Conservation (phyloP, 2,888 invertebrate genomes). For the Synanthedon andrenaeformis region DNA sequence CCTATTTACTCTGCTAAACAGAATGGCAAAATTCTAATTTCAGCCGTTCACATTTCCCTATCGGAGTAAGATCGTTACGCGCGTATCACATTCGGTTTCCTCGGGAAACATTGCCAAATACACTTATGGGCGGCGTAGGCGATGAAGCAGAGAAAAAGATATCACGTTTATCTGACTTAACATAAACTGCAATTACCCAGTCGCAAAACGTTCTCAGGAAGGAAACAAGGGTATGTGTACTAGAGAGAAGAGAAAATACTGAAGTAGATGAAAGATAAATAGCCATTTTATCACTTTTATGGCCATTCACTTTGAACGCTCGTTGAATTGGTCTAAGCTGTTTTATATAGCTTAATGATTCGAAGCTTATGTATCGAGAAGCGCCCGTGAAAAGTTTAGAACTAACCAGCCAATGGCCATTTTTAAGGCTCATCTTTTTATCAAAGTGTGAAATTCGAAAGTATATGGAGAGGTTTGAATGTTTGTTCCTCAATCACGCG, state of each 20-base stretch:
- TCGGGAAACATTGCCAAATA: background rate
- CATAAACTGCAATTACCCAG: constrained; percentile 58
- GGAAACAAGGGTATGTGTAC: constrained; percentile 40
- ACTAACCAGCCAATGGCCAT: no score
- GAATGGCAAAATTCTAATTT: no score
- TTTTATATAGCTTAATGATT: no score
- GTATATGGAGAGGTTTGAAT: no score
- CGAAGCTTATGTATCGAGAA: no score
- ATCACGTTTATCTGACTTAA: constrained; percentile 49
- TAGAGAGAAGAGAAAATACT: constrained; percentile 29
- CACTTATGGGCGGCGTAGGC: background rate
- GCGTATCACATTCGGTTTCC: background rate
- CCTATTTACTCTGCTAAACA: no score
- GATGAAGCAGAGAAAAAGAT: constrained; percentile 19
- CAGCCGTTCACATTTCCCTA: background rate
- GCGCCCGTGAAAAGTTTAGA: no score
- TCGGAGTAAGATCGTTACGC: background rate
- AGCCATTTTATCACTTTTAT: constrained; percentile 68
- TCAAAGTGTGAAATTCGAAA: no score
- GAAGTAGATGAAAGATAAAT: constrained; percentile 49
- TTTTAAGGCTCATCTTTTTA: no score
- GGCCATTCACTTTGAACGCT: constrained; percentile 50
- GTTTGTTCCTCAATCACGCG: no score
- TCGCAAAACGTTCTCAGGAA: constrained; percentile 47
- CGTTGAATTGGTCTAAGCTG: constrained; percentile 32